Conservation (phyloP, 37 sponge, comb jelly and placozoan species). For the Ephydatia muelleri region DNA sequence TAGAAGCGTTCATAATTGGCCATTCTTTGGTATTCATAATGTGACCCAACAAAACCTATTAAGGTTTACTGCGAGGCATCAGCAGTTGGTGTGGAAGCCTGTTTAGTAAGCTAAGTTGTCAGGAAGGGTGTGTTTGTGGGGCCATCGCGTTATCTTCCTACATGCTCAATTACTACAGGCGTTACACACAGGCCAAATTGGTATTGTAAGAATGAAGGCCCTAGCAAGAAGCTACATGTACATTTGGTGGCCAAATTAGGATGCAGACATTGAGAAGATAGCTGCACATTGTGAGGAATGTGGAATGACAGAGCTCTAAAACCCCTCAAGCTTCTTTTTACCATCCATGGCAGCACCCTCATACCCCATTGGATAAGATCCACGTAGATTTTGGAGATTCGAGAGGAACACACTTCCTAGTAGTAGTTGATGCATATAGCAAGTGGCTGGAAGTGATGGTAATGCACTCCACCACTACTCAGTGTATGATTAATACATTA, state of each 20-base stretch:
- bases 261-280: slow-evolving; percentile 22
- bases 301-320: not conserved
- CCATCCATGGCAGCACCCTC: slow-evolving; percentile 22
- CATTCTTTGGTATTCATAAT: too few species aligned
- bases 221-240: slow-evolving; percentile 30
- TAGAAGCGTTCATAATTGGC: slow-evolving; percentile 11
- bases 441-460: slow-evolving; percentile 39
- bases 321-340: not conserved
- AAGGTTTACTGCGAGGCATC: slow-evolving; percentile 7
- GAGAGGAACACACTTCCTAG: not conserved
- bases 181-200: slow-evolving; percentile 19
- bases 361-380: slow-evolving; percentile 19
- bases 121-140: slow-evolving; percentile 28
- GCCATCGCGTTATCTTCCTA: slow-evolving; percentile 11
- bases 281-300: slow-evolving; percentile 7
- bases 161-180: not conserved
- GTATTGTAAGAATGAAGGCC: slow-evolving; percentile 26
- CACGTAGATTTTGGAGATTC: slow-evolving; percentile 34
- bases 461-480: slow-evolving; percentile 20
- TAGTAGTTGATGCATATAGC: slow-evolving; percentile 26
- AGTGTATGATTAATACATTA: not conserved
- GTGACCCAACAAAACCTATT: not conserved
- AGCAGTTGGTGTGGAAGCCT: slow-evolving; percentile 2
- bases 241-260: slow-evolving; percentile 22
- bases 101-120: not conserved